Conservation (phyloP, 2,797 vertebrate genomes). For the Acipenser oxyrinchus region DNA sequence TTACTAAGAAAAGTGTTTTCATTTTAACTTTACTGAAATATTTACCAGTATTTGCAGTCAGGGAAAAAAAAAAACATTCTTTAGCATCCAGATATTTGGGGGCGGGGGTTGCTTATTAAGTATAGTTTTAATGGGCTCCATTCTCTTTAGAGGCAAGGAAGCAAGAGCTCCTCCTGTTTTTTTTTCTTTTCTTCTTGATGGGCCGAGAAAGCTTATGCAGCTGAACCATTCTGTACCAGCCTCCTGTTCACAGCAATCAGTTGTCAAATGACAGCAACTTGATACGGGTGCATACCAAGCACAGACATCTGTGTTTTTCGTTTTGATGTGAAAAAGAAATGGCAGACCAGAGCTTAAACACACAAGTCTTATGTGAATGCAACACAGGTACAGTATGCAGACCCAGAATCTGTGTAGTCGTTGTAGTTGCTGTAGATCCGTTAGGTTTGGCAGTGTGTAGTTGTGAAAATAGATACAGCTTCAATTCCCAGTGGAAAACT, state of each 20-base stretch:
- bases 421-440: too few species aligned
- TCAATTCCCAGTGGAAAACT: too few species aligned
- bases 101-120: conserved; percentile 9
- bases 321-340: conserved; percentile 29
- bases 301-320: conserved; percentile 35
- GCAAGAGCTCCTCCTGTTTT: background rate
- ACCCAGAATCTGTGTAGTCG: too few species aligned
- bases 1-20: too few species aligned
- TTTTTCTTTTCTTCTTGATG: background rate
- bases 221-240: conserved; percentile 20
- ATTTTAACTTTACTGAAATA: too few species aligned
- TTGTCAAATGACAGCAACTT: conserved; percentile 28
- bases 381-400: too few species aligned
- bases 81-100: too few species aligned
- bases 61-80: too few species aligned
- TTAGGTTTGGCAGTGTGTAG: too few species aligned
- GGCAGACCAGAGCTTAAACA: background rate
- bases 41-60: too few species aligned
- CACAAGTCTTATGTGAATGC: too few species aligned
- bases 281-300: conserved; percentile 20
- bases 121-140: conserved; percentile 1
- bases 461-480: too few species aligned
- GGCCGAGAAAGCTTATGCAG: conserved; percentile 15
- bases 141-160: conserved; percentile 2
- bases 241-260: conserved; percentile 28